Base-by-base conservation (phyloP, 2,113 vertebrate genomes). In the Felis chaus region DNA sequence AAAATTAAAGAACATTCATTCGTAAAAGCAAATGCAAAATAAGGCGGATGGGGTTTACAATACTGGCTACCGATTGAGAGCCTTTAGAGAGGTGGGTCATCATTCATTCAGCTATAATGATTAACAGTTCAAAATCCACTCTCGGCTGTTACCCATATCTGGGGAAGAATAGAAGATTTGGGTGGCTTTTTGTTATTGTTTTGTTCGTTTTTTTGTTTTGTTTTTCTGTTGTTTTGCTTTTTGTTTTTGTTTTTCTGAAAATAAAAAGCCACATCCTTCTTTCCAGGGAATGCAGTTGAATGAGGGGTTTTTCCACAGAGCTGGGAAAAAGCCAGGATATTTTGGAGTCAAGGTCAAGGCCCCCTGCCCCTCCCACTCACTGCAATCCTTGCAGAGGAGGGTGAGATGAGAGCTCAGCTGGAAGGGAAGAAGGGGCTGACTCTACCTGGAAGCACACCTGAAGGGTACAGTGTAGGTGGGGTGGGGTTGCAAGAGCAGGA, bases 101-200 rank as follows among this genome's bases (percentile, higher is more conserved):
- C 98, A 98, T 96, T 98, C 97, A 98, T 97, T 97, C 94, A 94
- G 90, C 89, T 96, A 29, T 96, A 96, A 97, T 94, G 96, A 98
- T 98, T 96, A 98, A 98, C 96, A 98, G 97, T 98, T 97, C 97
- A 98, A 98, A 98, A 93, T 98, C 97, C 95, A 95, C 95, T 95
- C 97, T 91, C 7, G 95, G 78, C 95, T 91, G 39, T 95, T 97
- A 93, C 78, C 92, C 76, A 7, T 73, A 90, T 96, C 97, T 98
- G 85, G 45, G 96, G 48, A 98, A 98, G 97, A 98, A 98, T 63
- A 98, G 97, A 92, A 94, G 97, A 76, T 76, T 16, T 76, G 41
- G 41, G 41, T 61, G 57, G 19, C 7, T 61, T 23, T 61, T 8
- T 19, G 21, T 98, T 98, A 98, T 98, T 79, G 21, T 14, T 66